Base-by-base conservation (phyloP, 2,797 vertebrate species). In the Siniperca scherzeri region DNA sequence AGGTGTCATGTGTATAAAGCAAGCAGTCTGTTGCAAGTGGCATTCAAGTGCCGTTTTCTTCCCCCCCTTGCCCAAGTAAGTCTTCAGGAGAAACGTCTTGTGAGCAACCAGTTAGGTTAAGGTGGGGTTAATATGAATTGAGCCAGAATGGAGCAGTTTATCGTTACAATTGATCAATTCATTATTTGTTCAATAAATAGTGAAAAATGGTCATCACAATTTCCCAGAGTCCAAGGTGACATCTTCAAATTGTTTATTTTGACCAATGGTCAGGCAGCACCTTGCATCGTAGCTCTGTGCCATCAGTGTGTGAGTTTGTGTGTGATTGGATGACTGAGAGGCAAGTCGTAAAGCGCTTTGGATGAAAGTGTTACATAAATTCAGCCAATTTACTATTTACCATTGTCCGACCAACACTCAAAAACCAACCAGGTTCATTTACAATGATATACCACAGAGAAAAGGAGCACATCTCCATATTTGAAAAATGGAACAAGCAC, bases 1-100 rank as follows among this genome's bases (percentile, higher is more conserved):
- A 79, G 81, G 87, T 77, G 82, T 81, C 77, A 30, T 80, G 76
- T 81, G 85, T 87, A 52, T 65, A 74, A 86, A 78, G 68, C 61
- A 73, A 73, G 81, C 68, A 30, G 79, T 77, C 77, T 83, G 80
- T 62, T 48, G 79, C 71, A 70, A 78, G 66, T 80, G 67, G 71
- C 68, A 61, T 80, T 85, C 73, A 70, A 80, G 77, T 52, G 30
- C 46, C 3, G 1, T 61, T 55, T 59, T 19, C 55, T 36, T 19
- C 22, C 22, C 38, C 11, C 50, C 40, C 48, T 81, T 68, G 64
- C 64, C 60, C 22, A 8, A 75, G 60, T 79, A 61, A 3, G 56
- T 27, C 70, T 59, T 75, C 6, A 53, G 70, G 6, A 78, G 22
- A 82, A 65, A 69, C 14, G 19, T 40, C 42, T 71, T 17, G 44